Base-by-base conservation (phyloP, 2,888 invertebrate species). In the Notodonta dromedarius region DNA sequence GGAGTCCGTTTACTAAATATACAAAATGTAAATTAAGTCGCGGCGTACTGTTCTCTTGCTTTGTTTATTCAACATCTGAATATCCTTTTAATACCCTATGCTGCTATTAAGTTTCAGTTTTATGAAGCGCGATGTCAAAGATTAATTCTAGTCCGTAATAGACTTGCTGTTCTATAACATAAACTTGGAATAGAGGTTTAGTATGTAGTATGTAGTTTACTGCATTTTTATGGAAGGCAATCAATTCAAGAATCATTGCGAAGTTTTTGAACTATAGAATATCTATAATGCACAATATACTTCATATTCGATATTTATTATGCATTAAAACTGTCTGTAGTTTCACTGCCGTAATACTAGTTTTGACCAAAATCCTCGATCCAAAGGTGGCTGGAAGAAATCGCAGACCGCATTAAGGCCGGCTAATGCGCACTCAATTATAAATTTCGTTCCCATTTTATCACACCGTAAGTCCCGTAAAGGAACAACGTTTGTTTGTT, bases 21-120 rank as follows among this genome's bases (percentile, higher is more conserved):
- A 81, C 81, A 78, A 81, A 83, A 87, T 84, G 83, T 74, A 84
- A 88, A 87, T 83, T 72, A 76, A 73, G 69, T 70, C 70, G 65
- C 69, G 61, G 60, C 63, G 63, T 72, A 71, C 71, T 67, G 75
- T 69, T 74, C 73, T 73, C 72, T 75, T 74, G 71, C 69, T 77
- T 80, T 78, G 69, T 75, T 75, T 71, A 68, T 76, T 77, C 69
- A 70, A 72, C 73, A 76, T 71, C 66, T 74, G 66, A 71, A 76
- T 75, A 67, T 78, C 61, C 57, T 71, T 65, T 75, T 76, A 73
- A 75, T 79, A 74, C 73, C 75, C 70, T 66, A 70, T 65, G 67
- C 66, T 58, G 62, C 65, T 73, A 73, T 71, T 74, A 77, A 75
- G 65, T 77, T 77, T 73, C 73, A 76, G 70, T 76, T 77, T 80